A percentile compares a stretch with the other conserved stretches of the same genome.
These are phyloP conservation scores for Arion vulgaris DNA, from an alignment of 1,140 invertebrate species.

Conservation along the genomic window DNA sequence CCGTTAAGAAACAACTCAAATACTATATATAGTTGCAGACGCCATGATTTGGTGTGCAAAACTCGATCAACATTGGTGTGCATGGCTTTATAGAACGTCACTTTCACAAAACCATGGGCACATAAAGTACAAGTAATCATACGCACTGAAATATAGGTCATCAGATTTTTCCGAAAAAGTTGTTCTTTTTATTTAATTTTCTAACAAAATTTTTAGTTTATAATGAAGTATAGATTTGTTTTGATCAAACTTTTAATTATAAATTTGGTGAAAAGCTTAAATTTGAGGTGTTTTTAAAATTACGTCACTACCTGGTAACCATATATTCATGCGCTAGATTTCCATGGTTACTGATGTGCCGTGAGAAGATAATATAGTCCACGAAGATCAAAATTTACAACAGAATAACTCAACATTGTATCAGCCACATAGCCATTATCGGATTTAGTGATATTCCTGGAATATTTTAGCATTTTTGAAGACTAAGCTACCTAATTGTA, in stretches of 20 bases:
- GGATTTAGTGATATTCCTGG: conserved; percentile 7
- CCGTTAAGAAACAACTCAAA: background rate
- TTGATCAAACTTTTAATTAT: no score
- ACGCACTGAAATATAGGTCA: background rate
- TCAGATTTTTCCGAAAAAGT: background rate
- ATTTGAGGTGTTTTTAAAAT: background rate
- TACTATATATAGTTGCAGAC: background rate
- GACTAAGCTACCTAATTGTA: no score
- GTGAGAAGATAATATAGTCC: background rate
- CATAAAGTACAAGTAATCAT: background rate
- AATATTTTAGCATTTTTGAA: background rate
- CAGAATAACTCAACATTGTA: background rate
- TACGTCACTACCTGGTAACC: conserved; percentile 8
- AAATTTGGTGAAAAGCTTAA: no score
- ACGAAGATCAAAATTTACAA: background rate
- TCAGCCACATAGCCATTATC: background rate
- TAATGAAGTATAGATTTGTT: no score
- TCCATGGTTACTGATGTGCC: background rate
- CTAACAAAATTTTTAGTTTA: no score
- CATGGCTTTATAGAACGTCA: background rate
- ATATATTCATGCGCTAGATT: background rate
- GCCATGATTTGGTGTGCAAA: background rate
- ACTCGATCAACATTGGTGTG: background rate
- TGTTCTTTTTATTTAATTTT: no score
- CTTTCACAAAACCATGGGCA: background rate